Conservation (phyloP, 1,140 invertebrate genomes). For the Lucilia sericata region DNA sequence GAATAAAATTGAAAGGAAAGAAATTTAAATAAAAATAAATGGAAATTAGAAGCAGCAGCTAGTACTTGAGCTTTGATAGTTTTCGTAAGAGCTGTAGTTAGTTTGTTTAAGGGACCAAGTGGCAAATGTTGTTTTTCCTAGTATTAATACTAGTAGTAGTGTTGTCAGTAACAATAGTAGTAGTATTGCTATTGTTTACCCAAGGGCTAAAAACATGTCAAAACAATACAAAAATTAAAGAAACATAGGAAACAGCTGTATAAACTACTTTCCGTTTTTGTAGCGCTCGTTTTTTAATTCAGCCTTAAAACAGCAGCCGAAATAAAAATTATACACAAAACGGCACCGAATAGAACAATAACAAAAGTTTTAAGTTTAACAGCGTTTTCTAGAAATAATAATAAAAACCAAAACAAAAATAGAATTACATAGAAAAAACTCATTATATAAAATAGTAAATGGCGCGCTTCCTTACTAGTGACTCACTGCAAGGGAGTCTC, state of each 20-base stretch:
- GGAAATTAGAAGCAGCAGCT: background rate
- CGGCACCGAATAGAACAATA: constrained; percentile 10
- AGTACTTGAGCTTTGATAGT: background rate
- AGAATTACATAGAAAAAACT: constrained; percentile 1
- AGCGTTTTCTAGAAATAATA: background rate
- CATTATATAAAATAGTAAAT: constrained; percentile 33
- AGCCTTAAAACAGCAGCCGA: background rate
- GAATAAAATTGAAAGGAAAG: background rate
- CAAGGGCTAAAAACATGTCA: constrained; percentile 44
- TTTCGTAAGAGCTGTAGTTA: background rate
- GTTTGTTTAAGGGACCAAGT: background rate
- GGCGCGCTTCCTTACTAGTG: background rate
- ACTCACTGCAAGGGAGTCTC: no score
- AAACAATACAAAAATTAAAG: constrained; percentile 39
- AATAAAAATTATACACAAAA: background rate
- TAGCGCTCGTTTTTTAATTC: background rate
- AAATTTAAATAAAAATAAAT: background rate
- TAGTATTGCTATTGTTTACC: constrained; percentile 33
- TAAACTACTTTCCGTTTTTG: constrained; percentile 39
- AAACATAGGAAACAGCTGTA: constrained; percentile 43
- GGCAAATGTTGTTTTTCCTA: background rate
- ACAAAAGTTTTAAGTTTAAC: constrained; percentile 37
- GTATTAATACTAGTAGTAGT: background rate
- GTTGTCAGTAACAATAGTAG: background rate
- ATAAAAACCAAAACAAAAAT: background rate